Percentiles rank a stretch among this genome's conserved stretches.
Evolutionary conservation across 2,888 invertebrate species (phyloP).

Genomic region (Eulithis prunata): DNA sequence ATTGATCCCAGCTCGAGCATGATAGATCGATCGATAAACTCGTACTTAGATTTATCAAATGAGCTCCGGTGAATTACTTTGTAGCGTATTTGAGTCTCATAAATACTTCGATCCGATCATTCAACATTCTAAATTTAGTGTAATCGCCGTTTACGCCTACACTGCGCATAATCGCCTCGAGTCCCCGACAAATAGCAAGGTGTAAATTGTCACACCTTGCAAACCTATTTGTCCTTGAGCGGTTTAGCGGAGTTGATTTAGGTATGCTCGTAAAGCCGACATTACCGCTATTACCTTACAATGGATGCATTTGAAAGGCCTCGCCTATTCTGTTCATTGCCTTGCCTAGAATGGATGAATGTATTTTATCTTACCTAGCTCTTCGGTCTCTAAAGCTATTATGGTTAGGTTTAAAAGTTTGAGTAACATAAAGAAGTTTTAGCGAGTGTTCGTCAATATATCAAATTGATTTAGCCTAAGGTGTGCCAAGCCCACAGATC

Average conservation of each 20-base stretch:
- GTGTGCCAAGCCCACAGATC: slow-evolving; percentile 17
- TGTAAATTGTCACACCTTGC: slow-evolving; percentile 36
- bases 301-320: slow-evolving; percentile 30
- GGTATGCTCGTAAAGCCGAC: slow-evolving; percentile 26
- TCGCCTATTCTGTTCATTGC: slow-evolving; percentile 13
- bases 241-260: slow-evolving; percentile 35
- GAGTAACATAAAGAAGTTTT: no score
- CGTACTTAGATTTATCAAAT: slow-evolving; percentile 12
- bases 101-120: slow-evolving; percentile 27
- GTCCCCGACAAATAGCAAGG: slow-evolving; percentile 30
- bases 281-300: slow-evolving; percentile 33
- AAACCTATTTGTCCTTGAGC: slow-evolving; percentile 37
- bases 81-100: slow-evolving; percentile 15
- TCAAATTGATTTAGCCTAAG: slow-evolving; percentile 2
- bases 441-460: no score
- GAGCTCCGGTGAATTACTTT: slow-evolving; percentile 12
- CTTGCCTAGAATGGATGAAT: slow-evolving; percentile 14
- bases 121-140: slow-evolving; percentile 30
- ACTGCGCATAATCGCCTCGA: slow-evolving; percentile 22
- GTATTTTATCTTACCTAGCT: neutral
- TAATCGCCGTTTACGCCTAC: slow-evolving; percentile 31
- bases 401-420: no score
- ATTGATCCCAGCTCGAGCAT: slow-evolving; percentile 3
- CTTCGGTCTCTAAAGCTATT: neutral
- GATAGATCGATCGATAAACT: slow-evolving; percentile 16